phyloP scores from a whole-genome alignment of 2,113 vertebrate species.

The Panurus biarmicus region DNA sequence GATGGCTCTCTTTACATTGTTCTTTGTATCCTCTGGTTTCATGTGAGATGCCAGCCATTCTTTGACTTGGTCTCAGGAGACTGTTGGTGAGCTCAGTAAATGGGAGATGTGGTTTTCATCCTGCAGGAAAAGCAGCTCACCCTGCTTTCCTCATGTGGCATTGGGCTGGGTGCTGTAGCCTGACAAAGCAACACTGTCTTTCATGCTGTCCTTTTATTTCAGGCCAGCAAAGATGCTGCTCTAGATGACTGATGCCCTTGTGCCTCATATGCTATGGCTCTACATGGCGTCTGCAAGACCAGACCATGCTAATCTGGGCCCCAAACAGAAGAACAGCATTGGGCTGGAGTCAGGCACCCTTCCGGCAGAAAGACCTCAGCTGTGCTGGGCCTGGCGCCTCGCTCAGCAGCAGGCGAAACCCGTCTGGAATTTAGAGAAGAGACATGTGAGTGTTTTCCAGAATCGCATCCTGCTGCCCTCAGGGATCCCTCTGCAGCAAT shows the following conservation, averaged over 20 bases:
- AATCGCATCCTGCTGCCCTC: conserved; percentile 32
- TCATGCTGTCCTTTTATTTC: neutral
- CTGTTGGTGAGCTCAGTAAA: neutral
- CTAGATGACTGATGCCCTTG: neutral
- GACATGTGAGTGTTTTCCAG: conserved; percentile 44
- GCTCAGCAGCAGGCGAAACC: conserved; percentile 54
- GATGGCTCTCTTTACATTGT: neutral
- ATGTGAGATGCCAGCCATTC: neutral
- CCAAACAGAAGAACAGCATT: conserved; percentile 15
- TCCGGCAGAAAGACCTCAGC: neutral
- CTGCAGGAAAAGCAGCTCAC: neutral
- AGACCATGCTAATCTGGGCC: conserved; percentile 28
- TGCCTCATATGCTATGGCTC: conserved; percentile 59
- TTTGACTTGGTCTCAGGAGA: neutral
- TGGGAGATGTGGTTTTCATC: neutral
- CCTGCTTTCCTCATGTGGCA: neutral
- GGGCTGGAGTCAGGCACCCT: neutral
- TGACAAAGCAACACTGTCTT: neutral
- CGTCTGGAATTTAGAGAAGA: conserved; percentile 58
- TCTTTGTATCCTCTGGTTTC: neutral
- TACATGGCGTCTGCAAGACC: conserved; percentile 72
- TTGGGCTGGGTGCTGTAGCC: neutral
- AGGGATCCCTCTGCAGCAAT: conserved; percentile 49
- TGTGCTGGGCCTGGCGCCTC: neutral
- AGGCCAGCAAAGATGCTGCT: conserved; percentile 42